Evolutionary conservation across 2,113 vertebrate genomes (phyloP).

Genomic region (Trochalopteron elliotii): DNA sequence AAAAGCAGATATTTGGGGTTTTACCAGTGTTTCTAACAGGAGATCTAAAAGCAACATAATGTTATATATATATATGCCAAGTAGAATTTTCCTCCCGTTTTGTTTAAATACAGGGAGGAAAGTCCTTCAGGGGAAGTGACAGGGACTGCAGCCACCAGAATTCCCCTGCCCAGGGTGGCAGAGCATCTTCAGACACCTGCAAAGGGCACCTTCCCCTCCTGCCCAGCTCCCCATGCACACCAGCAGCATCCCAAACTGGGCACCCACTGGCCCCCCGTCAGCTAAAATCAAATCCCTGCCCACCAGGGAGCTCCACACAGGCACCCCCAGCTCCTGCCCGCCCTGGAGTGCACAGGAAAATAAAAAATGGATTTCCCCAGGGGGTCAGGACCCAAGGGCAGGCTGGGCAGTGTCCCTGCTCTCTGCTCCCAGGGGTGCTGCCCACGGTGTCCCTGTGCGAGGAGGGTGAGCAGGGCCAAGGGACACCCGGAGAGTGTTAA

Average conservation of each 20-base stretch:
- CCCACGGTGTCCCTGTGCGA: too few species aligned
- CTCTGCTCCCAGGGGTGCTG: neutral
- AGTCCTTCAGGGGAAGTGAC: neutral
- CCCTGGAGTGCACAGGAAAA: neutral
- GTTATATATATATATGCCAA: neutral
- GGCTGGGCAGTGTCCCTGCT: neutral
- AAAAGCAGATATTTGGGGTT: neutral
- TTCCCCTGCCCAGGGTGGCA: neutral
- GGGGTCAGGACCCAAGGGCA: too few species aligned
- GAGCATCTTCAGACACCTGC: neutral
- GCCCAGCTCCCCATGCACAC: fast-evolving
- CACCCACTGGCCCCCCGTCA: neutral
- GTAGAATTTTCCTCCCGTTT: neutral
- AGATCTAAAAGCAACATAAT: neutral
- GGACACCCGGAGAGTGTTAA: neutral
- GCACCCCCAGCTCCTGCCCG: neutral
- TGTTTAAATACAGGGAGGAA: neutral
- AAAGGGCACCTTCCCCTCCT: neutral
- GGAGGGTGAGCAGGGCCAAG: too few species aligned
- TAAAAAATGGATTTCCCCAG: too few species aligned
- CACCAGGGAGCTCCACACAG: neutral
- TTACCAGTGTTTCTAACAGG: neutral
- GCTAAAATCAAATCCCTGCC: neutral
- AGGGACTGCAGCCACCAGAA: neutral
- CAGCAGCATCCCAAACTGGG: neutral